Evolutionary conservation across 2,797 vertebrate species (phyloP), one percentile per base, ranked within the genome.

Genomic region (Acipenser ruthenus): DNA sequence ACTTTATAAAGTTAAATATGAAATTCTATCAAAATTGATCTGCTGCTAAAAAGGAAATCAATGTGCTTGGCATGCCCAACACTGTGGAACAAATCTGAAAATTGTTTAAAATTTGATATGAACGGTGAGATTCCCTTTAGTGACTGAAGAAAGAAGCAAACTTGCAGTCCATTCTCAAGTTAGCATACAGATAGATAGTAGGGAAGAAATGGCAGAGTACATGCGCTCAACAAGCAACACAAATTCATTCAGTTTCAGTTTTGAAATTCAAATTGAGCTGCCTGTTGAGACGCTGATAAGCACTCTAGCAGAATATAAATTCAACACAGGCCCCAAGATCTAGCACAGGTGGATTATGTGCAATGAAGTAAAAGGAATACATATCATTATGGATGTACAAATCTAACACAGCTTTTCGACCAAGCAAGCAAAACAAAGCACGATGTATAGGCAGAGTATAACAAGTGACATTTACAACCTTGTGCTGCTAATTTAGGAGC

Each of bases 201-300:
- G 68, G 73, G 68, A 68, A 65, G 65, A 18, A 75, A 67, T 71
- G 82, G 66, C 67, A 62, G 66, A 72, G 77, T 82, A 79, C 53
- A 78, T 50, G 66, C 73, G 65, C 69, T 84, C 77, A 82, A 83
- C 70, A 75, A 79, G 80, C 81, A 77, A 77, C 71, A 82, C 68
- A 83, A 85, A 86, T 86, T 83, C 82, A 82, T 83, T 84, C 80
- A 79, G 79, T 80, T 80, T 77, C 69, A 77, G 74, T 84, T 87
- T 88, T 87, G 86, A 91, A 93, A 93, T 93, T 91, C 86, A 92
- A 91, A 92, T 86, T 73, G 78, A 82, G 74, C 78, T 77, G 83
- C 78, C 88, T 93, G 89, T 78, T 80, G 80, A 89, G 87, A 84
- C 70, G 74, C 86, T 88, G 91, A 93, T 91, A 93, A 92, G 88